A percentile compares a stretch with the other conserved stretches of the same genome.
These are phyloP conservation scores for Bambusicola thoracicus DNA, from an alignment of 2,113 vertebrate genomes.

Conservation along the genomic window DNA sequence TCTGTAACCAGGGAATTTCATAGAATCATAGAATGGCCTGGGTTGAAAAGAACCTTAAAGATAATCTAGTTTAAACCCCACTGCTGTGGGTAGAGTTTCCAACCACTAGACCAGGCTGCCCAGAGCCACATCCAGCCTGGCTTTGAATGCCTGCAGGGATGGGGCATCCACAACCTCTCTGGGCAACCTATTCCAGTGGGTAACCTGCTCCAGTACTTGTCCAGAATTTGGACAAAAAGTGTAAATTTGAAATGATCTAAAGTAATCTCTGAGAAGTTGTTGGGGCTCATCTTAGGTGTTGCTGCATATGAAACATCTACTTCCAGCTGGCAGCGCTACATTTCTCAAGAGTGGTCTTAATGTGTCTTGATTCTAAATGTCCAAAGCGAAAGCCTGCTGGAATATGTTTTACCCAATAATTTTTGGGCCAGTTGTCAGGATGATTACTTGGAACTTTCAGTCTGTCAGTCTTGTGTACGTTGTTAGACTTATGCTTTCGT, in stretches of 20 bases:
- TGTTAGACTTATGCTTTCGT: not conserved
- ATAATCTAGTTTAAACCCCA: too few species aligned
- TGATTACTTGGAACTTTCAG: not conserved
- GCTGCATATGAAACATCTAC: rapidly evolving
- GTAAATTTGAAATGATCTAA: not conserved
- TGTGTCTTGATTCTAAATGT: not conserved
- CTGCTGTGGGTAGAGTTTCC: too few species aligned
- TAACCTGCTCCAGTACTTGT: too few species aligned
- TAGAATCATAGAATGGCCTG: too few species aligned
- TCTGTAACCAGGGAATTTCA: not conserved
- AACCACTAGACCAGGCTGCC: too few species aligned
- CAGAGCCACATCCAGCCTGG: too few species aligned
- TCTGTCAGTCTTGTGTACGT: not conserved
- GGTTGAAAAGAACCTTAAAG: too few species aligned
- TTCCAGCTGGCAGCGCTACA: not conserved
- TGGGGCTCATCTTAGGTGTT: rapidly evolving
- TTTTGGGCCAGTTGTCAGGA: not conserved
- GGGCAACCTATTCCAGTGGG: too few species aligned
- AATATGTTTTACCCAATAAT: rapidly evolving
- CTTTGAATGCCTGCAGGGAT: too few species aligned
- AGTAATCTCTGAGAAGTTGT: not conserved
- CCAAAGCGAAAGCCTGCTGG: not conserved
- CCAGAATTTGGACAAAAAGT: not conserved
- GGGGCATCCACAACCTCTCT: too few species aligned
- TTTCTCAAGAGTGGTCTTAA: not conserved